These are phyloP conservation scores for Drymodes brunneopygia DNA, from an alignment of 2,113 vertebrate species.

Conservation along the genomic window DNA sequence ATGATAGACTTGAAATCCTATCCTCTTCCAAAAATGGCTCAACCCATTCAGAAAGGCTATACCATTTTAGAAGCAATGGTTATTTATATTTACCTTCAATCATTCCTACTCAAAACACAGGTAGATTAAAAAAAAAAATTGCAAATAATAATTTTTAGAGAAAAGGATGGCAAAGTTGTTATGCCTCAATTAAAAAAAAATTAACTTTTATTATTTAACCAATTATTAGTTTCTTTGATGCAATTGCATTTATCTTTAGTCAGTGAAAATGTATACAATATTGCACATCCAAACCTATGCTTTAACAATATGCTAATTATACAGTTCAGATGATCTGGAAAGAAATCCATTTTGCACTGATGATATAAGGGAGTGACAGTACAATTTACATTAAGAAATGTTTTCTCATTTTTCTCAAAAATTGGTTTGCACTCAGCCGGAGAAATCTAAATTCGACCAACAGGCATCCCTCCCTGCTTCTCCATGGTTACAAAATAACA, in stretches of 20 bases:
- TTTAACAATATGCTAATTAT: slow-evolving; percentile 48
- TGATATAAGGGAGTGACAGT: slow-evolving; percentile 58
- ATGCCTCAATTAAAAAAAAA: background rate
- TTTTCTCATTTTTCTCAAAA: slow-evolving; percentile 65
- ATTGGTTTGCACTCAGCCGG: slow-evolving; percentile 62
- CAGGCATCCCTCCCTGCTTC: slow-evolving; percentile 36
- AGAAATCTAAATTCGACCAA: slow-evolving; percentile 62
- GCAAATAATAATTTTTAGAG: background rate
- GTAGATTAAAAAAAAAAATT: background rate
- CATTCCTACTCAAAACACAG: background rate
- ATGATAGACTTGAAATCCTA: background rate
- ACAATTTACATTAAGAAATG: slow-evolving; percentile 64
- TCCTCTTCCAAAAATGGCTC: background rate
- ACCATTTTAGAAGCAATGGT: background rate
- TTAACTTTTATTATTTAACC: background rate
- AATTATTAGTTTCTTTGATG: background rate
- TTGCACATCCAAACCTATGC: background rate
- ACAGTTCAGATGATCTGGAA: slow-evolving; percentile 56
- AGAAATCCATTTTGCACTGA: slow-evolving; percentile 54
- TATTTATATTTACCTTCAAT: background rate
- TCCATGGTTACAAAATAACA: slow-evolving; percentile 65
- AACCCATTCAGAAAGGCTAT: background rate
- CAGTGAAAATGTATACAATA: background rate
- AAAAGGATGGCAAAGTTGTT: background rate
- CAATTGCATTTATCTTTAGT: background rate